Conservation (phyloP, 2,797 vertebrate genomes). For the Neomorphus geoffroyi region DNA sequence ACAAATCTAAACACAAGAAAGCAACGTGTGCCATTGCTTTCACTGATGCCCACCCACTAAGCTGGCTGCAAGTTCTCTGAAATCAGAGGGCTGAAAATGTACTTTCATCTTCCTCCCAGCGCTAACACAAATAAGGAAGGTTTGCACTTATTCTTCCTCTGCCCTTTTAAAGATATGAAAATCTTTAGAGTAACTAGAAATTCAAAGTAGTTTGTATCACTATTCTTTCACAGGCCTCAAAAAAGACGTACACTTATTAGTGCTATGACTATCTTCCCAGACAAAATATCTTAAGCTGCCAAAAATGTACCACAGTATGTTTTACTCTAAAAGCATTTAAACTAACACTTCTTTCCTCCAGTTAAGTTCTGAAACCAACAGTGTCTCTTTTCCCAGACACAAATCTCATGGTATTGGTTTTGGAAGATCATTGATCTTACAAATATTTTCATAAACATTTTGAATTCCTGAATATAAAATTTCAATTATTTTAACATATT, state of each 20-base stretch:
- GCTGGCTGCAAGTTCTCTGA: not conserved
- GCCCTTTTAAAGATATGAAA: not conserved
- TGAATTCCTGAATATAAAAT: not conserved
- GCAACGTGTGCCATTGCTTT: not conserved
- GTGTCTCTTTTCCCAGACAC: not conserved
- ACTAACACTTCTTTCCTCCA: not conserved
- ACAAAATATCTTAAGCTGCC: not conserved
- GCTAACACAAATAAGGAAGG: conserved; percentile 5
- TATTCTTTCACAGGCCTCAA: not conserved
- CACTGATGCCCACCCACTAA: conserved; percentile 31
- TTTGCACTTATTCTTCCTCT: not conserved
- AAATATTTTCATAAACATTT: not conserved
- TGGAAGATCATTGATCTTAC: not conserved
- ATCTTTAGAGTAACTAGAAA: not conserved
- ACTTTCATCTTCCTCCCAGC: not conserved
- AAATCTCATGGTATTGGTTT: not conserved
- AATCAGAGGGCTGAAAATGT: not conserved
- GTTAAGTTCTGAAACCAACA: not conserved
- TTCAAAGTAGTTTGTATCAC: not conserved
- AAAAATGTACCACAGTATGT: not conserved
- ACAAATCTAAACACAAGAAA: not conserved
- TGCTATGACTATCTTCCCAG: not conserved
- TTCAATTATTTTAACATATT: not conserved
- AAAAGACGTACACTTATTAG: not conserved
- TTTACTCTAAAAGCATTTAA: not conserved